Evolutionary conservation across 2,797 vertebrate species (phyloP).

Genomic region (Cuniculus paca): DNA sequence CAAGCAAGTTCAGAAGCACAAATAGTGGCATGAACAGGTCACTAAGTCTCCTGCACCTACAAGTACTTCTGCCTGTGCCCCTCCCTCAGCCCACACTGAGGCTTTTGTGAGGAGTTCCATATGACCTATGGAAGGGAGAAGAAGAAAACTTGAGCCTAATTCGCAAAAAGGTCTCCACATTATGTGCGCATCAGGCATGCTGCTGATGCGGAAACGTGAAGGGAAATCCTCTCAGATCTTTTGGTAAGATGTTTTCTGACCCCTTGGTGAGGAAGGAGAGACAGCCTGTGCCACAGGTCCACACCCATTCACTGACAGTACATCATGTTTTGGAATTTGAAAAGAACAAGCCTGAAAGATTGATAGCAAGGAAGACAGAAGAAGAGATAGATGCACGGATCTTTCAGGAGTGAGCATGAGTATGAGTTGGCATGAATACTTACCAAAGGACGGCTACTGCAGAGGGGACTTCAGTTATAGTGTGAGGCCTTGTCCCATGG

Average conservation of each 20-base stretch:
- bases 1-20: neutral
- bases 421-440: neutral
- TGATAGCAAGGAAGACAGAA: neutral
- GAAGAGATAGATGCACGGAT: neutral
- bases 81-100: neutral
- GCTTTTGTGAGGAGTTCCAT: neutral
- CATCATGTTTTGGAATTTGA: neutral
- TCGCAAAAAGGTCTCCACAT: neutral
- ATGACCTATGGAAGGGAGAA: neutral
- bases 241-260: neutral
- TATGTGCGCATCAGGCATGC: neutral
- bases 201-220: neutral
- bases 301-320: neutral
- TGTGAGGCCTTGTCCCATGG: neutral
- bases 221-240: neutral
- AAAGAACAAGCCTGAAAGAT: neutral
- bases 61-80: neutral
- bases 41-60: neutral
- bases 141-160: neutral
- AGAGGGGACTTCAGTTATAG: neutral
- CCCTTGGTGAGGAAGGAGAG: neutral
- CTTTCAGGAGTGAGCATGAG: neutral
- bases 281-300: too few species aligned
- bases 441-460: neutral
- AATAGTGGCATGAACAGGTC: neutral